Conservation (phyloP, 1,140 invertebrate genomes). For the Anoplophora glabripennis region DNA sequence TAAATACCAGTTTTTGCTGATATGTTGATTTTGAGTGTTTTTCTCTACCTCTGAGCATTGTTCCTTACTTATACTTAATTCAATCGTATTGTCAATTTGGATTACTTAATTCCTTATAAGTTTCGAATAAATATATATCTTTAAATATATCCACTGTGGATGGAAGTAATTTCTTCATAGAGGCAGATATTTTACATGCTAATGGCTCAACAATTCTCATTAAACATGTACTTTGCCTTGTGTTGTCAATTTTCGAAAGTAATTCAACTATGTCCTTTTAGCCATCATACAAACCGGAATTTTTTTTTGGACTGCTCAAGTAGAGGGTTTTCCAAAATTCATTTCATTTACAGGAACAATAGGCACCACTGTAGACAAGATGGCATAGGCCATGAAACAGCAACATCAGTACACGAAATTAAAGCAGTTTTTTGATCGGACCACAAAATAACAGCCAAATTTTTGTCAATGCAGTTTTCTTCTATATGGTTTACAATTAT, state of each 20-base stretch:
- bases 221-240: not conserved
- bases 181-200: constrained; percentile 6
- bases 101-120: constrained; percentile 8
- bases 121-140: not conserved
- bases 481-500: no score
- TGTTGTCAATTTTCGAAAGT: not conserved
- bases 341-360: constrained; percentile 6
- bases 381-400: constrained; percentile 9
- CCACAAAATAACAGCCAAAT: no score
- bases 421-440: not conserved
- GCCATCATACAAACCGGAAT: not conserved
- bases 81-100: not conserved
- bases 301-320: not conserved
- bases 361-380: constrained; percentile 1
- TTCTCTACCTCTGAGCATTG: not conserved
- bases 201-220: constrained; percentile 15
- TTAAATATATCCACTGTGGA: constrained; percentile 1
- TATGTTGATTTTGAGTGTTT: constrained; percentile 5
- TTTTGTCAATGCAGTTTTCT: no score
- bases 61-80: not conserved
- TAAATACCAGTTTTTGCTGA: constrained; percentile 1
- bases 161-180: not conserved
- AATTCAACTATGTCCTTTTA: constrained; percentile 6
- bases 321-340: constrained; percentile 1
- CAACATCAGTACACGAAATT: constrained; percentile 10